phyloP scores from a whole-genome alignment of 2,888 invertebrate species.

The Drosophila meridionalis region DNA sequence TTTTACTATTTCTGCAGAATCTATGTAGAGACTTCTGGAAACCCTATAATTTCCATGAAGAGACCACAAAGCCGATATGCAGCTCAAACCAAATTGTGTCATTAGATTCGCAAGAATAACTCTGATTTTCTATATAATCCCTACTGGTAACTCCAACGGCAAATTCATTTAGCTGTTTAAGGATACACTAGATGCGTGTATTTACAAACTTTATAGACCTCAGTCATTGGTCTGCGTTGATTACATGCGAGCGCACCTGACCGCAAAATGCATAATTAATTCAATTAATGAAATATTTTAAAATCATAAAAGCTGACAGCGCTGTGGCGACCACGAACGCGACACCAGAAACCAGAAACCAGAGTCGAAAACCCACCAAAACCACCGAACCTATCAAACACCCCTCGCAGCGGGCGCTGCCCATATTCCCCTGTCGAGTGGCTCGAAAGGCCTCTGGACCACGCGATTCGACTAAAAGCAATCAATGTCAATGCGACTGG shows the following conservation, averaged over 20 bases:
- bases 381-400: not conserved
- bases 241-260: slow-evolving; percentile 40
- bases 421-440: slow-evolving; percentile 27
- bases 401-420: not conserved
- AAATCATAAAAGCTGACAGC: slow-evolving; percentile 61
- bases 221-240: slow-evolving; percentile 22
- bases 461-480: slow-evolving; percentile 66
- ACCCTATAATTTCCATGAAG: too few species aligned
- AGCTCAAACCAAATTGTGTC: not conserved
- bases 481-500: slow-evolving; percentile 63
- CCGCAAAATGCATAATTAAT: slow-evolving; percentile 76
- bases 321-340: slow-evolving; percentile 18
- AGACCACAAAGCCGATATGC: not conserved
- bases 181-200: not conserved
- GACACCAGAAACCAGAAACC: slow-evolving; percentile 16
- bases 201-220: not conserved
- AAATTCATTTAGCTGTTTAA: too few species aligned
- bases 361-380: not conserved
- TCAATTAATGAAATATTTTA: slow-evolving; percentile 73
- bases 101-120: not conserved
- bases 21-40: too few species aligned
- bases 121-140: not conserved
- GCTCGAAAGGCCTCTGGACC: slow-evolving; percentile 29
- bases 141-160: not conserved
- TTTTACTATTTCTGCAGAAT: not conserved